Base-by-base conservation (phyloP, 2,113 vertebrate species). In the Butorides virescens region DNA sequence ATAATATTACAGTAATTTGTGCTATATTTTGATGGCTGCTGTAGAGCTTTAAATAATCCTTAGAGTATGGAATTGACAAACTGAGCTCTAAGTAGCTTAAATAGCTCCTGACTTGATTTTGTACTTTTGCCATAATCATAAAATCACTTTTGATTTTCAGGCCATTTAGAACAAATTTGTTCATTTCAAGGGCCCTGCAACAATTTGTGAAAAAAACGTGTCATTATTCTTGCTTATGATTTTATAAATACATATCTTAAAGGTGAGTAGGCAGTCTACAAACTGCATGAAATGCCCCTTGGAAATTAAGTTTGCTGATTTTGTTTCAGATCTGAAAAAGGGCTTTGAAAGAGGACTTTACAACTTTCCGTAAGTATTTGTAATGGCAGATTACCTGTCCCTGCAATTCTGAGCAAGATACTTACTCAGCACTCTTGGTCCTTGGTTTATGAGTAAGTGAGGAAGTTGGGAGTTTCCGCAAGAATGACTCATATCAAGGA, bases 381-480 rank as follows among this genome's bases (percentile, higher is more conserved):
- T 56, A 77, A 58, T 42, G 68, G 46, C 59, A 65, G 47, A 16
- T 84, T 62, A 86, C 79, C 63, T 74, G 50, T 66, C 75, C 55
- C 59, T 66, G 75, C 62, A 76, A 5, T 70, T 72, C 59, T 83
- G 83, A 91, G 75, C 59, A 15, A 17, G 42, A 7, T 17, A 15
- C 78, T 88, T 92, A 71, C 72, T 97, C 93, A 90, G 90, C 75
- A 74, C 29, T 86, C 84, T 27, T 65, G 46, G n/a, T 47, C 46
- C 55, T 56, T 70, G 71, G n/a, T 37, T 62, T 53, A 39, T 86
- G 90, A 95, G 78, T 88, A 61, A 92, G 49, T 42, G 62, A 74
- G 75, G 94, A 95, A 97, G 92, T 52, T 36, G 75, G 93, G 94
- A 95, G 30, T 94, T 96, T 86, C 92, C 52, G 0, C 21, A 47